A percentile compares a stretch with the other conserved stretches of the same genome.
Conservation (phyloP, 2,113 vertebrate genomes). For the Sturnira hondurensis region DNA sequence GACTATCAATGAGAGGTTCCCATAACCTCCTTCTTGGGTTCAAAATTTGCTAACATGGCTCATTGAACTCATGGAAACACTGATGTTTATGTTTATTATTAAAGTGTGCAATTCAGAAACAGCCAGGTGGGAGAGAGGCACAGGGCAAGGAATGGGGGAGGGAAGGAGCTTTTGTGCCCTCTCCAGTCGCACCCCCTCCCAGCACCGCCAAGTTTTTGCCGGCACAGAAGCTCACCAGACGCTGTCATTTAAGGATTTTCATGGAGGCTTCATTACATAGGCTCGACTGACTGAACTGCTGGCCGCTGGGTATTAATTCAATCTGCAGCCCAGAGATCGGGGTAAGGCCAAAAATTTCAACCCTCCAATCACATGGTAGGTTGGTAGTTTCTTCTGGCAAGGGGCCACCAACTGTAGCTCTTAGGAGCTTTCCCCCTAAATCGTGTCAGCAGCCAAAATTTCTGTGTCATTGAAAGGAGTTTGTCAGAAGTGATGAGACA, state of each 20-base stretch:
- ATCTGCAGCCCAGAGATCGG: background rate
- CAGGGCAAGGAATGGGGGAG: too few species aligned
- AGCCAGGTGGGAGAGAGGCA: background rate
- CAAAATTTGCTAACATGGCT: background rate
- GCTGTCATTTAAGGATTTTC: background rate
- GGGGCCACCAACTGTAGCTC: background rate
- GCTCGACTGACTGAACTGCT: background rate
- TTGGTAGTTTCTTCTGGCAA: background rate
- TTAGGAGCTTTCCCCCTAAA: background rate
- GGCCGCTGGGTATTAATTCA: background rate
- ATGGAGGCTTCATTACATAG: background rate
- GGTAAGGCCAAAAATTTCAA: background rate
- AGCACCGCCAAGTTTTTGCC: background rate
- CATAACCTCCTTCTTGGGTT: background rate
- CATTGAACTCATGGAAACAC: background rate
- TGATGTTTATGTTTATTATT: background rate
- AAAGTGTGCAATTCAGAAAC: background rate
- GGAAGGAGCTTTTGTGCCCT: too few species aligned
- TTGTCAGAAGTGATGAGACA: background rate
- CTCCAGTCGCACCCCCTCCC: accelerated
- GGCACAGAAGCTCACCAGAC: background rate
- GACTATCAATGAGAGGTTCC: background rate
- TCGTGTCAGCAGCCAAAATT: background rate
- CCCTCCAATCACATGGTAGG: background rate
- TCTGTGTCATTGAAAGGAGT: background rate